Conservation (phyloP, 2,888 invertebrate species). For the Drosophila neotestacea region DNA sequence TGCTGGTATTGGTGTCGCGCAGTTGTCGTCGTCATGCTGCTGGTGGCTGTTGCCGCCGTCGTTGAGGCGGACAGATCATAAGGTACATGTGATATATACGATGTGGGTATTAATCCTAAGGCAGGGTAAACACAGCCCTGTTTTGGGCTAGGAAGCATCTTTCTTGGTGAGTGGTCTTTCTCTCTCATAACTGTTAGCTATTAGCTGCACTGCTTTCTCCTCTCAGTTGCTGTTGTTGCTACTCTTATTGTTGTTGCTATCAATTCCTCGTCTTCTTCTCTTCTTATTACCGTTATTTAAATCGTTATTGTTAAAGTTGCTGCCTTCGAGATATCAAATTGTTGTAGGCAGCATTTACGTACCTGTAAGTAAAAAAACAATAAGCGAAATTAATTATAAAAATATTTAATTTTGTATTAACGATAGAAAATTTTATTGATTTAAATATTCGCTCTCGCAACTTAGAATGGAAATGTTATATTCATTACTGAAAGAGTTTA, state of each 20-base stretch:
- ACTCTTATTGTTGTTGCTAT: slow-evolving; percentile 1
- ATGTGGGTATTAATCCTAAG: slow-evolving; percentile 87
- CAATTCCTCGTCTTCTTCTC: neutral
- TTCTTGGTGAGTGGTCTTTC: slow-evolving; percentile 96
- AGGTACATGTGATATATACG: slow-evolving; percentile 87
- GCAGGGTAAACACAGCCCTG: slow-evolving; percentile 91
- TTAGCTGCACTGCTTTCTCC: slow-evolving; percentile 40
- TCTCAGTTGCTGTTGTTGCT: slow-evolving; percentile 19
- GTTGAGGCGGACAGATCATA: slow-evolving; percentile 88
- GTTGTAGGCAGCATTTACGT: slow-evolving; percentile 30
- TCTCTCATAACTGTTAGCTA: slow-evolving; percentile 91
- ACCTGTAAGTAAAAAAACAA: slow-evolving; percentile 41
- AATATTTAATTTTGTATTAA: too few species aligned
- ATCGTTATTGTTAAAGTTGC: slow-evolving; percentile 19
- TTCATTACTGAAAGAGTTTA: too few species aligned
- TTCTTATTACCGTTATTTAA: neutral
- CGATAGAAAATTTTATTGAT: too few species aligned
- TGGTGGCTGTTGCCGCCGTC: slow-evolving; percentile 84
- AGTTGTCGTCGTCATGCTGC: slow-evolving; percentile 83
- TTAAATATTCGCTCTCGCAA: too few species aligned
- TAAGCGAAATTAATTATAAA: neutral
- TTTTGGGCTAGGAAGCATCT: slow-evolving; percentile 92
- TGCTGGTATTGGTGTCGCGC: slow-evolving; percentile 45
- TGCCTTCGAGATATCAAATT: slow-evolving; percentile 38
- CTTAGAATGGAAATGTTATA: too few species aligned